Conservation (phyloP, 2,113 vertebrate species). For the Sula dactylatra region DNA sequence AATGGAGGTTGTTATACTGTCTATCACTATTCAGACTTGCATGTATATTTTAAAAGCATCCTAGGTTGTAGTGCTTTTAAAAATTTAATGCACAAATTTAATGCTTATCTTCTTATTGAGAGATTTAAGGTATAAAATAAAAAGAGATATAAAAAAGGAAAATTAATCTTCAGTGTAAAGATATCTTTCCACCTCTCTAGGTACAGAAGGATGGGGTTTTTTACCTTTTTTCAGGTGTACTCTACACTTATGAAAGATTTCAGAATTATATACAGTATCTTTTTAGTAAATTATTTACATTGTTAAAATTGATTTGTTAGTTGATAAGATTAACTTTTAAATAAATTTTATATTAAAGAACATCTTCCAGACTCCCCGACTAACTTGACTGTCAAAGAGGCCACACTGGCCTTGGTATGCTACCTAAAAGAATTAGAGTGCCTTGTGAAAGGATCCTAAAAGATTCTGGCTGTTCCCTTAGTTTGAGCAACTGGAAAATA, state of each 20-base stretch:
- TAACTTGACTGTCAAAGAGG: neutral
- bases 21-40: neutral
- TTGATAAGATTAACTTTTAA: neutral
- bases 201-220: neutral
- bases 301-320: neutral
- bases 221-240: neutral
- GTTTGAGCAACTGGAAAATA: neutral
- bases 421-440: neutral
- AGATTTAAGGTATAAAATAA: neutral
- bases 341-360: neutral
- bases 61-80: neutral
- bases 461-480: neutral
- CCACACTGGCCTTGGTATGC: neutral
- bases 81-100: neutral
- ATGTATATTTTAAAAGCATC: neutral
- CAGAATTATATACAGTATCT: neutral
- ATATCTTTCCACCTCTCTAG: neutral
- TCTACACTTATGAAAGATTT: neutral
- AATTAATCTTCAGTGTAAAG: neutral
- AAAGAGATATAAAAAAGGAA: neutral
- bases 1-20: neutral
- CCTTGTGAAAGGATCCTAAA: neutral
- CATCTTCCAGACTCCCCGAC: neutral
- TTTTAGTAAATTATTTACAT: neutral
- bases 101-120: neutral